A percentile compares a stretch with the other conserved stretches of the same genome.
These are phyloP conservation scores for Anodontia alba DNA, from an alignment of 2,888 invertebrate species.

Conservation along the genomic window DNA sequence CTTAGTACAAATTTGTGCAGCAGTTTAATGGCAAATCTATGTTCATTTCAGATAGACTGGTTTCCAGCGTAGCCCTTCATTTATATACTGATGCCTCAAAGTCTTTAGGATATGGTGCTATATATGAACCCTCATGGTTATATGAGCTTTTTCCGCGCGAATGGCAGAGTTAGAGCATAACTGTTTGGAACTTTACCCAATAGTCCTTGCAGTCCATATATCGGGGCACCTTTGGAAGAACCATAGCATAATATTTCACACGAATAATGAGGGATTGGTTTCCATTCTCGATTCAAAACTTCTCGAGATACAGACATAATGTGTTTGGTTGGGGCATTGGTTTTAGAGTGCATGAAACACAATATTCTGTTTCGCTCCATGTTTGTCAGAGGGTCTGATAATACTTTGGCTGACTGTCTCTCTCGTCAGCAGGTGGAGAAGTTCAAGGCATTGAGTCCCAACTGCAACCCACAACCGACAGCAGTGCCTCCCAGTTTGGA, in stretches of 20 bases:
- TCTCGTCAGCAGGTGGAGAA: constrained; percentile 16
- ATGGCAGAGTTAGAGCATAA: constrained; percentile 30
- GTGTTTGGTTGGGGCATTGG: constrained; percentile 25
- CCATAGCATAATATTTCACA: constrained; percentile 32
- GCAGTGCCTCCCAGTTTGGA: background rate
- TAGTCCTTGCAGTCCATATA: constrained; percentile 19
- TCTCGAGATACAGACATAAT: constrained; percentile 19
- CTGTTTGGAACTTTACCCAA: constrained; percentile 36
- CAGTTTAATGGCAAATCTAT: constrained; percentile 27
- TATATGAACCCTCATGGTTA: constrained; percentile 18
- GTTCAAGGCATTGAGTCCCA: background rate
- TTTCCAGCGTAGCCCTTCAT: constrained; percentile 12
- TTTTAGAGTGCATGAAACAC: constrained; percentile 23
- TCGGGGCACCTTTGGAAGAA: constrained; percentile 31
- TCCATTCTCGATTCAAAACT: constrained; percentile 27
- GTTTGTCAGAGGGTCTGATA: constrained; percentile 11
- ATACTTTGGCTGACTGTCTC: constrained; percentile 21
- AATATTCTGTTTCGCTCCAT: constrained; percentile 29
- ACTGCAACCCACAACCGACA: background rate
- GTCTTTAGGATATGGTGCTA: constrained; percentile 24
- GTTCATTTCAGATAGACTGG: constrained; percentile 19
- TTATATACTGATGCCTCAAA: constrained; percentile 35
- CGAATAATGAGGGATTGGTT: constrained; percentile 37
- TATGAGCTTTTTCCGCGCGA: constrained; percentile 28
- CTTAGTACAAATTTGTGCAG: constrained; percentile 18